Conservation (phyloP, 30 jellyfish, hydroid and myxozoan genomes). For the Hydra vulgaris region DNA sequence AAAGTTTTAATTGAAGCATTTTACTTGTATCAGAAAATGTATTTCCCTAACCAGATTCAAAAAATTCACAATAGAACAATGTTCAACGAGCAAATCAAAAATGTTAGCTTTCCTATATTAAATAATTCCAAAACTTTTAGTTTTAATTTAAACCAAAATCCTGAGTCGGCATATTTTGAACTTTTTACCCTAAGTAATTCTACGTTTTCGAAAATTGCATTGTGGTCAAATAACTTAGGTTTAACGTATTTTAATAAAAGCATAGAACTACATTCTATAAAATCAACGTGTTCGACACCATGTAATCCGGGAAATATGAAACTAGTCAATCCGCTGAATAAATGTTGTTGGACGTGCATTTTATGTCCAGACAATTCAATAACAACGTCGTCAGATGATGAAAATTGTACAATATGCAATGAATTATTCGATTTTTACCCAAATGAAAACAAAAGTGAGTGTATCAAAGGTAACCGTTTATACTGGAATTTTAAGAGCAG, state of each 20-base stretch:
- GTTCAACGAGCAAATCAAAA: not conserved
- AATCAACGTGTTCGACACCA: not conserved
- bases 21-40: not conserved
- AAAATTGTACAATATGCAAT: not conserved
- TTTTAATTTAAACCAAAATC: not conserved
- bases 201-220: not conserved
- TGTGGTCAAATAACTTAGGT: not conserved
- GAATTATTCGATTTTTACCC: not conserved
- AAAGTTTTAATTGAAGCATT: not conserved
- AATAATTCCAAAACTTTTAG: not conserved
- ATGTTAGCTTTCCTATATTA: not conserved
- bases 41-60: no score
- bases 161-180: not conserved
- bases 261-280: no score
- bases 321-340: not conserved
- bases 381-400: not conserved
- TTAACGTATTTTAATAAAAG: no score
- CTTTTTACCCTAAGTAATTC: not conserved
- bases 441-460: not conserved
- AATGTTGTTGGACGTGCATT: not conserved
- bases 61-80: not conserved
- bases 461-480: not conserved
- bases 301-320: not conserved
- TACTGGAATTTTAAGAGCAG: not conserved
- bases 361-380: not conserved